Conservation (phyloP, 2,797 vertebrate genomes). For the Platalea minor region DNA sequence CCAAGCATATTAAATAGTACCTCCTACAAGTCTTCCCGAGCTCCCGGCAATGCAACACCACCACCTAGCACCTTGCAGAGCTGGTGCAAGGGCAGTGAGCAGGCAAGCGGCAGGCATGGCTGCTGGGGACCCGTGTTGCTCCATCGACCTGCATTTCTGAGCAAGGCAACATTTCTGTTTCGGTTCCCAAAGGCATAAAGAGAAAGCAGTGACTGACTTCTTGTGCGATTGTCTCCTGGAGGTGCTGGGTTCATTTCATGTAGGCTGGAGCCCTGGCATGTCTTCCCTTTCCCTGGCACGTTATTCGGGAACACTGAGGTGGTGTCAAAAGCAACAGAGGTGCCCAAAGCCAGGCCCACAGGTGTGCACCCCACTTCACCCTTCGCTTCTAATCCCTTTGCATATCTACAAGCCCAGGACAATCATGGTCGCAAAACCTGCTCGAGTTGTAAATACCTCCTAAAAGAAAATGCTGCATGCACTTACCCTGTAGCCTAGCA, state of each 20-base stretch:
- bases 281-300: rapidly evolving
- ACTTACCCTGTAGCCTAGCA: neutral
- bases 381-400: neutral
- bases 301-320: neutral
- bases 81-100: neutral
- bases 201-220: neutral
- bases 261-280: neutral
- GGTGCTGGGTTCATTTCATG: neutral
- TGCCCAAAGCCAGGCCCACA: neutral
- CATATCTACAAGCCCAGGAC: neutral
- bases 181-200: rapidly evolving
- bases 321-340: neutral
- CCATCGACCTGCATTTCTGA: rapidly evolving
- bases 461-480: neutral
- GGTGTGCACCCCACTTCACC: rapidly evolving
- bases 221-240: rapidly evolving
- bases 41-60: neutral
- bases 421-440: neutral
- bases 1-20: neutral
- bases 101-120: neutral
- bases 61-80: neutral
- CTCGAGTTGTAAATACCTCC: neutral
- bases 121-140: neutral
- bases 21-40: neutral
- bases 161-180: neutral